Percentiles rank a stretch among this genome's conserved stretches.
These are phyloP conservation scores for Petrosia ficiformis DNA, from an alignment of 37 sponge, comb jelly and placozoan species.

Conservation along the genomic window DNA sequence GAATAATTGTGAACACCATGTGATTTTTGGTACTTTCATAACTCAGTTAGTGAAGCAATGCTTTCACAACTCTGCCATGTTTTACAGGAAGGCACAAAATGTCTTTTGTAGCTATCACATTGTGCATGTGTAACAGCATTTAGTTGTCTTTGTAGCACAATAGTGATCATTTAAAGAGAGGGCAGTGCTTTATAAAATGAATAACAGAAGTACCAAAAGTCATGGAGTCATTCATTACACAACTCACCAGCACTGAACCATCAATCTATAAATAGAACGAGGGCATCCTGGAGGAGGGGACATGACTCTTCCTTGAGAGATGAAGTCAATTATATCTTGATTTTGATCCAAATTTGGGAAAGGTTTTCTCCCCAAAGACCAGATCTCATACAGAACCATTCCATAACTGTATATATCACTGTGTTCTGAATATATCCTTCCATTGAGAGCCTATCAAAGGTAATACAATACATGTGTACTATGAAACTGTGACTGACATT, in stretches of 20 bases:
- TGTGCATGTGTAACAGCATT: no score
- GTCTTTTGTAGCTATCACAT: no score
- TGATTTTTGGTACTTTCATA: no score
- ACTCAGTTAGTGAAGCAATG: no score
- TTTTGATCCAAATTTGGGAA: conserved; percentile 23
- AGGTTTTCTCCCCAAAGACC: conserved; percentile 59
- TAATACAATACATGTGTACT: no score
- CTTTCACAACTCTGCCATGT: no score
- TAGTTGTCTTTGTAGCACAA: background rate
- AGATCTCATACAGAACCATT: conserved; percentile 64
- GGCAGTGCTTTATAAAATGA: background rate
- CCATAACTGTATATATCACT: conserved; percentile 73
- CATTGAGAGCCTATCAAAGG: conserved; percentile 25
- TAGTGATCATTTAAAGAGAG: background rate
- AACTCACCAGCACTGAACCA: conserved; percentile 59
- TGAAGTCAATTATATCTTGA: background rate
- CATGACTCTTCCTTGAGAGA: conserved; percentile 3
- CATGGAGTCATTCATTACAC: background rate
- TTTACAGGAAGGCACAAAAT: no score
- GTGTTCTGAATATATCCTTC: conserved; percentile 38
- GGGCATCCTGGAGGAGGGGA: conserved; percentile 65
- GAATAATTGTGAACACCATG: no score
- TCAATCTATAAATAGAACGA: conserved; percentile 45
- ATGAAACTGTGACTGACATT: no score
- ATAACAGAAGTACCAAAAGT: no score